These are phyloP conservation scores for Peromyscus aztecus DNA, from an alignment of 2,797 vertebrate species.

Conservation along the genomic window DNA sequence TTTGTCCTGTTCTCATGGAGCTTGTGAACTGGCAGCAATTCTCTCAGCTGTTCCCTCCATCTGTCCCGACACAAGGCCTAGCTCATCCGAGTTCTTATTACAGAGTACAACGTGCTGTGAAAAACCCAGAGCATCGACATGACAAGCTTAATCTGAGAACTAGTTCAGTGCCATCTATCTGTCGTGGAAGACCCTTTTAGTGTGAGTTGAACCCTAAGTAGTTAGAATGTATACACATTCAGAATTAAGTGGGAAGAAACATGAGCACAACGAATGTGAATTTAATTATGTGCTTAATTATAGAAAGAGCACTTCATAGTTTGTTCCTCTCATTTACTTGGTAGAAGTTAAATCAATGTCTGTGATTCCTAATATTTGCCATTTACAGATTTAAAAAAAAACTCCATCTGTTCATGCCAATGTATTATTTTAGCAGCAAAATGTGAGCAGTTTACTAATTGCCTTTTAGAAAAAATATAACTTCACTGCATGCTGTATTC, in stretches of 20 bases:
- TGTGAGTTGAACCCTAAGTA: slow-evolving; percentile 26
- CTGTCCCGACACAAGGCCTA: slow-evolving; percentile 70
- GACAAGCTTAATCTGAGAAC: slow-evolving; percentile 13
- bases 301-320: slow-evolving; percentile 66
- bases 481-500: slow-evolving; percentile 38
- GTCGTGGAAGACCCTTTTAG: neutral
- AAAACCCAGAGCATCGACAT: neutral
- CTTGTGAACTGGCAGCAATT: slow-evolving; percentile 63
- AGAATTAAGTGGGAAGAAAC: slow-evolving; percentile 61
- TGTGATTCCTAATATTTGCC: slow-evolving; percentile 62
- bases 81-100: slow-evolving; percentile 61
- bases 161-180: slow-evolving; percentile 50
- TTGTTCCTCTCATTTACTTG: slow-evolving; percentile 71
- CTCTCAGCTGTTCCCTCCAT: slow-evolving; percentile 69
- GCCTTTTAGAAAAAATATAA: slow-evolving; percentile 74
- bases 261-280: slow-evolving; percentile 25
- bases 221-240: slow-evolving; percentile 45
- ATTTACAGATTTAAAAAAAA: slow-evolving; percentile 63
- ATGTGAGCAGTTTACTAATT: slow-evolving; percentile 78
- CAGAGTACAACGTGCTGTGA: neutral
- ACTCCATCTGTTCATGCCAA: slow-evolving; percentile 77
- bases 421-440: slow-evolving; percentile 71
- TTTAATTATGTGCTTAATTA: slow-evolving; percentile 73
- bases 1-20: slow-evolving; percentile 53
- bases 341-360: slow-evolving; percentile 68